Conservation (phyloP, 2,888 invertebrate genomes). For the Thereva nobilitata region DNA sequence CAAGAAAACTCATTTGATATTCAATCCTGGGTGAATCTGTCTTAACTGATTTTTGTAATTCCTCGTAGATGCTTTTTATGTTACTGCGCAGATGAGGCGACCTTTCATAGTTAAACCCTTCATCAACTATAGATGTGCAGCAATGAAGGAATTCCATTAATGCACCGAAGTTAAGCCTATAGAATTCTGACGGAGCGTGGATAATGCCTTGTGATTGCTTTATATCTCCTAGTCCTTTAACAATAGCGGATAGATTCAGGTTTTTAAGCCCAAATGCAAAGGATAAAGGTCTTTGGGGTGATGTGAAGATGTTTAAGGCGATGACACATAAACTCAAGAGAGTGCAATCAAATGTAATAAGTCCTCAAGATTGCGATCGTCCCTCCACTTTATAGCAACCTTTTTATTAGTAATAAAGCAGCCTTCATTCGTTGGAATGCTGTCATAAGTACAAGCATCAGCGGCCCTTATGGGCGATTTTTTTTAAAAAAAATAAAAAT, state of each 20-base stretch:
- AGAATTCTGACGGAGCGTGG: slow-evolving; percentile 19
- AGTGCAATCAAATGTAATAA: slow-evolving; percentile 22
- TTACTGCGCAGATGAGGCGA: slow-evolving; percentile 18
- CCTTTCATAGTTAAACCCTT: slow-evolving; percentile 15
- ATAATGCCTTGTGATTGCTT: slow-evolving; percentile 31
- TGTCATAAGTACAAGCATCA: slow-evolving; percentile 3
- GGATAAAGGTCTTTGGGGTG: slow-evolving; percentile 5
- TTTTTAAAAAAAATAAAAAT: slow-evolving; percentile 1
- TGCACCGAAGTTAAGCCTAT: slow-evolving; percentile 34
- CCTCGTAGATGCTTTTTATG: not conserved
- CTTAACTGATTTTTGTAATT: slow-evolving; percentile 3
- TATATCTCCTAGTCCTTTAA: not conserved
- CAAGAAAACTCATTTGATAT: not conserved
- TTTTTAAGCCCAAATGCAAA: slow-evolving; percentile 12
- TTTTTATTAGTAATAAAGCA: not conserved
- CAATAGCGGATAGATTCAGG: not conserved
- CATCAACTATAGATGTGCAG: slow-evolving; percentile 24
- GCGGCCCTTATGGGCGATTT: not conserved
- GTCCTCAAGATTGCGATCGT: not conserved
- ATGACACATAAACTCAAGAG: slow-evolving; percentile 10
- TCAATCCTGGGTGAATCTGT: not conserved
- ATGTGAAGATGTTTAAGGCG: slow-evolving; percentile 16
- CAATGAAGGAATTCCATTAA: slow-evolving; percentile 33
- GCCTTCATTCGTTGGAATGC: no score
- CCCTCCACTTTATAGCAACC: not conserved